These are phyloP conservation scores for Pharmacophagus antenor DNA, from an alignment of 2,888 invertebrate species.

Conservation along the genomic window DNA sequence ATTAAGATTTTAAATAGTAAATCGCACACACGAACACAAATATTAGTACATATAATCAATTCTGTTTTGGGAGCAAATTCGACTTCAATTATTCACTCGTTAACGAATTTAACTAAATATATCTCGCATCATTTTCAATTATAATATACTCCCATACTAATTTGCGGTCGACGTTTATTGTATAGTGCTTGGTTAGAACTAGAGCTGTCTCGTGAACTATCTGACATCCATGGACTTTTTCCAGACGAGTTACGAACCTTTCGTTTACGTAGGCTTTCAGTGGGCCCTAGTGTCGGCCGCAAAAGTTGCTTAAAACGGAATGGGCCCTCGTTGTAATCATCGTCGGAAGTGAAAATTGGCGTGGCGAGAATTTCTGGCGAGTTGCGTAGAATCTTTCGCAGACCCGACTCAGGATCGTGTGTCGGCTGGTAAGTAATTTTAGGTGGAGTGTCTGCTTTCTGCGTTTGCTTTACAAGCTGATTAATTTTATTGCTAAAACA, in stretches of 20 bases:
- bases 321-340: conserved; percentile 83
- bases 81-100: neutral
- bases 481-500: conserved; percentile 73
- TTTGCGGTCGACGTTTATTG: conserved; percentile 71
- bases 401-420: conserved; percentile 69
- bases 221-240: conserved; percentile 74
- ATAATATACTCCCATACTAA: conserved; percentile 75
- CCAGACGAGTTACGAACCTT: conserved; percentile 75
- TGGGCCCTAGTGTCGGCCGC: conserved; percentile 84
- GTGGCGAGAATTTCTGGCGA: conserved; percentile 74
- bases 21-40: neutral
- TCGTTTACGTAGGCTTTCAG: conserved; percentile 84
- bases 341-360: conserved; percentile 69
- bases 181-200: conserved; percentile 64
- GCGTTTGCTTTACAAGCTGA: conserved; percentile 68
- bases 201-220: conserved; percentile 72
- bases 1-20: neutral
- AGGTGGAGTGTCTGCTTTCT: conserved; percentile 58
- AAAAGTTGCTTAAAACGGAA: conserved; percentile 85
- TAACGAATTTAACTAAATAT: neutral
- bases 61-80: neutral
- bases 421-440: conserved; percentile 57
- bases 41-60: neutral
- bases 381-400: conserved; percentile 72
- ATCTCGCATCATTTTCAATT: conserved; percentile 44